A percentile compares a stretch with the other conserved stretches of the same genome.
These are phyloP conservation scores for Cephus nigrinus DNA, from an alignment of 2,888 invertebrate species.

Conservation along the genomic window DNA sequence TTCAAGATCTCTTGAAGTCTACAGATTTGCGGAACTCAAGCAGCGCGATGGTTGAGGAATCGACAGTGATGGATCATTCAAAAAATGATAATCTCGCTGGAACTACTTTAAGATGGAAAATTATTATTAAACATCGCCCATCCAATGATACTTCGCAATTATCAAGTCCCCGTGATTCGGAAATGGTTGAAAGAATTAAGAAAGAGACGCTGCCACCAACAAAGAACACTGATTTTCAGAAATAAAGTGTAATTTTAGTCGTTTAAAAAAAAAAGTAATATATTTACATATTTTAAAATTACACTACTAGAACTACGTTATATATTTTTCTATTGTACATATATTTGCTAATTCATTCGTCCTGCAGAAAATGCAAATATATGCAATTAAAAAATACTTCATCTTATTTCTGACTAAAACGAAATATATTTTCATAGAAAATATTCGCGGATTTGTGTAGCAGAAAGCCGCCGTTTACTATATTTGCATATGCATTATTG, in stretches of 20 bases:
- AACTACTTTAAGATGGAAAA: conserved; percentile 31
- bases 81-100: conserved; percentile 16
- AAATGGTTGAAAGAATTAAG: background rate
- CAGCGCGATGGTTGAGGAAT: background rate
- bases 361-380: background rate
- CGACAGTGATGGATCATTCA: background rate
- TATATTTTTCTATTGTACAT: background rate
- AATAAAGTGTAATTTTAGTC: background rate
- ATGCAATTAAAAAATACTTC: background rate
- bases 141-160: conserved; percentile 4
- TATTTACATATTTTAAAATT: background rate
- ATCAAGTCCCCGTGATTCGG: background rate
- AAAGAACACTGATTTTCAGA: background rate
- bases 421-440: background rate
- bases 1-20: background rate
- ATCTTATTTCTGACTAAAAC: background rate
- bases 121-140: conserved; percentile 32
- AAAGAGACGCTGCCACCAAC: background rate
- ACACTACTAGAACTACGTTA: background rate
- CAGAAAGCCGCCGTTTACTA: background rate
- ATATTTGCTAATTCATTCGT: too few species aligned
- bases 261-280: background rate
- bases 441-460: background rate
- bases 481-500: background rate
- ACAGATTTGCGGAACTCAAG: conserved; percentile 4